Evolutionary conservation across 2,888 invertebrate genomes (phyloP), one percentile per base, ranked within the genome.

Genomic region (Griposia aprilina): DNA sequence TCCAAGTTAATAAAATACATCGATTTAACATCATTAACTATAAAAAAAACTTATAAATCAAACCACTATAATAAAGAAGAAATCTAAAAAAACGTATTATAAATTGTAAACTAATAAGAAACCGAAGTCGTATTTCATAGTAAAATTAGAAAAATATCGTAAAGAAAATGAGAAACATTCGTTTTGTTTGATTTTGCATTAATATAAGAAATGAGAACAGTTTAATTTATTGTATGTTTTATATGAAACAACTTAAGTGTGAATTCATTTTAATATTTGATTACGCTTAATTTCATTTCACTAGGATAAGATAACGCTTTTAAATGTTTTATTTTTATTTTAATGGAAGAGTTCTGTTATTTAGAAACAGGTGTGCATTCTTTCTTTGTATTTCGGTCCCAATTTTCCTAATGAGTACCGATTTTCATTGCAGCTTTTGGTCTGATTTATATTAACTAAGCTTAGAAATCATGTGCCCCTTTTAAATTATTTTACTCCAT

Each of bases 181-280:
- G 80, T 76, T 75, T 73, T 65, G 20, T 69, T 72, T 50, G 52
- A 72, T 68, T 75, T 68, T 36, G 68, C 41, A 70, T 68, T 48
- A 41, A 48, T 60, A 26, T 41, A 26, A 23, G 23, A 65, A 76
- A 73, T 57, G 62, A 8, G 60, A 70, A 60, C 65, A 62, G 76
- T 67, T 60, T 73, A 70, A 82, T 82, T 82, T 73, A 83, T 69
- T 48, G 55, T 52, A 23, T 48, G 36, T 69, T 73, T 69, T 77
- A 55, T 55, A 69, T 2, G 71, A 8, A 41, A 69, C 68, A 65
- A 69, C 62, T 62, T 82, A 65, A 65, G 70, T 57, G 67, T 71
- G 55, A 71, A 72, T 72, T 77, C 67, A 72, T 81, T 81, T 68
- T 50, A 82, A 77, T 81, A 82, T 82, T 81, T 81, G 78, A 81